These are phyloP conservation scores for Bombus turneri DNA, from an alignment of 1,140 invertebrate species.

Conservation along the genomic window DNA sequence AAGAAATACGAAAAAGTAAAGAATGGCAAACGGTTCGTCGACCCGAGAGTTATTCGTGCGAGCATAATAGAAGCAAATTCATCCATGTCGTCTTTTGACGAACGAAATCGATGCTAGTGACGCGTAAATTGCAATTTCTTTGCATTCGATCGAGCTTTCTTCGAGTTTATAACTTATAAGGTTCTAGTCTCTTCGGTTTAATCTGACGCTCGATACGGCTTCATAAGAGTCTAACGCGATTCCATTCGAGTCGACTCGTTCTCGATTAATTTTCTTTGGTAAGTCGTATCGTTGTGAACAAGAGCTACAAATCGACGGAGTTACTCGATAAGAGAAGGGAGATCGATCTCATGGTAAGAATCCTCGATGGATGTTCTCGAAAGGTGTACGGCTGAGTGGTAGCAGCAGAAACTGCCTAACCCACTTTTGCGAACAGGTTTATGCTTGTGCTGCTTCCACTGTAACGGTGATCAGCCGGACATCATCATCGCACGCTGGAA, in stretches of 20 bases:
- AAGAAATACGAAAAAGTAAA: not conserved
- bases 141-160: not conserved
- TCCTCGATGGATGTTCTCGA: slow-evolving; percentile 49
- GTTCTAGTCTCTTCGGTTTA: not conserved
- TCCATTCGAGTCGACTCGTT: not conserved
- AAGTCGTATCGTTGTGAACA: not conserved
- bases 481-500: slow-evolving; percentile 57
- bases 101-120: slow-evolving; percentile 23
- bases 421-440: slow-evolving; percentile 81
- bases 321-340: slow-evolving; percentile 25
- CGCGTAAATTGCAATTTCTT: slow-evolving; percentile 23
- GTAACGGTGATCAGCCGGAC: slow-evolving; percentile 78
- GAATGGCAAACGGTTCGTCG: slow-evolving; percentile 16
- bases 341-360: slow-evolving; percentile 39
- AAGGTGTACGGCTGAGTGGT: slow-evolving; percentile 39
- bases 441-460: slow-evolving; percentile 67
- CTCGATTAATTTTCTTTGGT: not conserved
- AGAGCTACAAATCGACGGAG: not conserved
- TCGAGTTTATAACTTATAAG: not conserved
- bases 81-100: not conserved
- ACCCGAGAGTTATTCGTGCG: slow-evolving; percentile 35
- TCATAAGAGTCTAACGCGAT: not conserved
- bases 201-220: not conserved
- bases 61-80: slow-evolving; percentile 28
- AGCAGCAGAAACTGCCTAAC: slow-evolving; percentile 73